These are phyloP conservation scores for Eupithecia exiguata DNA, from an alignment of 2,888 invertebrate species.

Conservation along the genomic window DNA sequence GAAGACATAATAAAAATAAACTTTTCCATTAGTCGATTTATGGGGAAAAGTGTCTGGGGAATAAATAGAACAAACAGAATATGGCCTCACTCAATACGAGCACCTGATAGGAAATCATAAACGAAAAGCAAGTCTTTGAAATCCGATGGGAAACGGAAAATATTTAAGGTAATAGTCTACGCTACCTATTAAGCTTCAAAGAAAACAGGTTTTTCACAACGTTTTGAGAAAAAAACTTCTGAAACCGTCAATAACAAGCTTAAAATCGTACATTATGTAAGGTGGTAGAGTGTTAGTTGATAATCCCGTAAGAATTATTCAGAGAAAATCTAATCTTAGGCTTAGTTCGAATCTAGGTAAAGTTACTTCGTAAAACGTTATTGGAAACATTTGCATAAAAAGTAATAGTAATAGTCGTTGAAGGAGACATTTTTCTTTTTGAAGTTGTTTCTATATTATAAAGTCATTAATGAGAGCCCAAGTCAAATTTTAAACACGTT, in stretches of 20 bases:
- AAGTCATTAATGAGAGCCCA: neutral
- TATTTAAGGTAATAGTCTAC: neutral
- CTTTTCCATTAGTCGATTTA: conserved; percentile 1
- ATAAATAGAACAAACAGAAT: neutral
- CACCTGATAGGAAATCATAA: neutral
- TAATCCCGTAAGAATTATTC: too few species aligned
- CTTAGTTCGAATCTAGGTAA: neutral
- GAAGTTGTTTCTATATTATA: neutral
- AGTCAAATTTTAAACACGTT: too few species aligned
- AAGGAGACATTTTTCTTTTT: neutral
- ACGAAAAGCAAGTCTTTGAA: neutral
- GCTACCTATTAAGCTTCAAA: too few species aligned
- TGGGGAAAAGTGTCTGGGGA: neutral
- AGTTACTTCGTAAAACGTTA: neutral
- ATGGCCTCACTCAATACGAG: neutral
- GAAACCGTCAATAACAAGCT: too few species aligned
- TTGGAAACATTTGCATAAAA: neutral
- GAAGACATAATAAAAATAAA: neutral
- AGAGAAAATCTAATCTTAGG: neutral
- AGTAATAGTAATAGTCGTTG: neutral
- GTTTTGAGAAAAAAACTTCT: too few species aligned
- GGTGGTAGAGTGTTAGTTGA: too few species aligned
- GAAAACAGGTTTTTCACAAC: too few species aligned
- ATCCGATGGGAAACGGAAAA: neutral
- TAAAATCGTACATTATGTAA: too few species aligned